Conservation (phyloP, 2,113 vertebrate species). For the Chelonoidis abingdonii region DNA sequence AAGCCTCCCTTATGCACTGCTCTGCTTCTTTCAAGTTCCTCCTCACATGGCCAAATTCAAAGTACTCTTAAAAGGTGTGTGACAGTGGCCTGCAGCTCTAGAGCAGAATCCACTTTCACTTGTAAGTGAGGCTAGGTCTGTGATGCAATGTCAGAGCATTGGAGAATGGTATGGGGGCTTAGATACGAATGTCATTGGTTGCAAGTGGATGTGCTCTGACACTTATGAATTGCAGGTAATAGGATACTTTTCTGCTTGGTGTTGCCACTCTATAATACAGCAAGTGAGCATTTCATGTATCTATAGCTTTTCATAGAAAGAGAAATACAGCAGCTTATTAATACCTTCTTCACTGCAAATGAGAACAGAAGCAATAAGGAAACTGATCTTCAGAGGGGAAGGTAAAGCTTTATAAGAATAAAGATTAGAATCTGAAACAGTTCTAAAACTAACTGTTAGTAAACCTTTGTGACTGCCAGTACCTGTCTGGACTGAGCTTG, state of each 20-base stretch:
- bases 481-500: not conserved
- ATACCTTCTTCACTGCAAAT: not conserved
- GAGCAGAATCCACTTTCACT: not conserved
- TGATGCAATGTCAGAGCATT: not conserved
- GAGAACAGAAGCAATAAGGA: not conserved
- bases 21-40: not conserved
- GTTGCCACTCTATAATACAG: not conserved
- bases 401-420: not conserved
- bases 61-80: not conserved
- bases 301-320: conserved; percentile 3
- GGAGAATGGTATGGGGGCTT: not conserved
- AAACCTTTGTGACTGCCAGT: not conserved
- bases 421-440: not conserved
- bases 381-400: not conserved
- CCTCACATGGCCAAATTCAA: not conserved
- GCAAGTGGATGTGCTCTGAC: not conserved
- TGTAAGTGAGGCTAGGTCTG: not conserved
- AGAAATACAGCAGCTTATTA: conserved; percentile 40
- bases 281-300: not conserved
- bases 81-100: not conserved
- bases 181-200: not conserved
- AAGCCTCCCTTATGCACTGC: not conserved
- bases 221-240: not conserved
- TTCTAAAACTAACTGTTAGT: not conserved
- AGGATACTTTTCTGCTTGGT: no score